phyloP scores from a whole-genome alignment of 1,140 invertebrate species.

The Pseudomyrmex sp. region DNA sequence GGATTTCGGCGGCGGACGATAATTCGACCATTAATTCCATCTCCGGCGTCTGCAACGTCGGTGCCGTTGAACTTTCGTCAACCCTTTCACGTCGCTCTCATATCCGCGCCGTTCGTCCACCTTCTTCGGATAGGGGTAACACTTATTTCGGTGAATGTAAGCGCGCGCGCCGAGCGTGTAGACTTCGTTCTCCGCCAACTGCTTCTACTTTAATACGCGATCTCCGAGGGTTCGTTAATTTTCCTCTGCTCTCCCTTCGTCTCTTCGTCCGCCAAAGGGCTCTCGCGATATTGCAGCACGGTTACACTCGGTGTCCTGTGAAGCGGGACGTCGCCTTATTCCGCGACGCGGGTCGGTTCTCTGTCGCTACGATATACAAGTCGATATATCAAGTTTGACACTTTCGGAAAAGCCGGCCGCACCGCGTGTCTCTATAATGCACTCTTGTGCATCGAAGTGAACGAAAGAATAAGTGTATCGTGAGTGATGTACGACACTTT shows the following conservation, averaged over 20 bases:
- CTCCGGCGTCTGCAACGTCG: background rate
- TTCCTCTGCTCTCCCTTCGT: constrained; percentile 46
- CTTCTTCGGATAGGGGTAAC: background rate
- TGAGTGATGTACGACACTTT: constrained; percentile 38
- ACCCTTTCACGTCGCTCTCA: constrained; percentile 34
- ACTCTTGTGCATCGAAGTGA: constrained; percentile 14
- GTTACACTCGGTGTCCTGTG: constrained; percentile 30
- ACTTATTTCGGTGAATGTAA: constrained; percentile 65
- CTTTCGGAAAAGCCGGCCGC: constrained; percentile 23
- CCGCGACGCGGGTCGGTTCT: background rate
- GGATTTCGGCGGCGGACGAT: constrained; percentile 28
- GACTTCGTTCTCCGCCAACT: constrained; percentile 22
- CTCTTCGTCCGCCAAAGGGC: background rate
- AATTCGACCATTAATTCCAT: constrained; percentile 64
- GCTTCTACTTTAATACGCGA: constrained; percentile 60
- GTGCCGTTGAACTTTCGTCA: constrained; percentile 32
- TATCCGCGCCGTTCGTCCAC: constrained; percentile 24
- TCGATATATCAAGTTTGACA: constrained; percentile 48
- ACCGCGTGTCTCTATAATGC: constrained; percentile 28
- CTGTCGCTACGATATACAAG: background rate
- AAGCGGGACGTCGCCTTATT: constrained; percentile 20
- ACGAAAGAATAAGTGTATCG: constrained; percentile 9
- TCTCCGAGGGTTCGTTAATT: constrained; percentile 61
- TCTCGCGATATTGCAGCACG: constrained; percentile 15
- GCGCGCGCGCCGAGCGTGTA: constrained; percentile 17